Base-by-base conservation (phyloP, 2,113 vertebrate species). In the Cyanoliseus patagonus region DNA sequence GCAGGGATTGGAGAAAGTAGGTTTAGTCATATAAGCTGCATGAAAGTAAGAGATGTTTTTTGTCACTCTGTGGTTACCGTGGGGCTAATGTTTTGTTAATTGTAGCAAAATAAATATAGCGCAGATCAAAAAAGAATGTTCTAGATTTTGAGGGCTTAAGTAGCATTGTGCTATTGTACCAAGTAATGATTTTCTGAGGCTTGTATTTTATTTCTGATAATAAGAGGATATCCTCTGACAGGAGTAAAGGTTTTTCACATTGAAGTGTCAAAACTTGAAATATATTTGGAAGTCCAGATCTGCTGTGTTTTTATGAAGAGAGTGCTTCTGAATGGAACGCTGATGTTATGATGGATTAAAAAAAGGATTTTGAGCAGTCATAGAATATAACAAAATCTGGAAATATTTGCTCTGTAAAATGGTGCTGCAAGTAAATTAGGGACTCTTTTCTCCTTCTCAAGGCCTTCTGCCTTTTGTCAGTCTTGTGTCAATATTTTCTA, bases 181-280 rank as follows among this genome's bases (percentile, higher is more conserved):
- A 52, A 69, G 44, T 39, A n/a, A 78, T 66, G 86, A 30, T 64
- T 94, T 91, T 92, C 62, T 81, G 83, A 74, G 86, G 46, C 44
- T 72, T 64, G 35, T 74, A 64, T 87, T 95, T 90, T 62, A 33
- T 77, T 83, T 57, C 70, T 95, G 81, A 95, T 85, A 95, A 93
- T 53, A 3, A 76, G 78, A 83, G 89, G 84, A 81, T 91, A 80
- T 97, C 78, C 90, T 93, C 67, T 94, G 85, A 92, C 64, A 78
- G 76, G 57, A 41, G 76, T 31, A 53, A 83, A 44, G 27, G 63
- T 47, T 81, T 85, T 68, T 66, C 70, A 15, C 53, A 44, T 94
- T 90, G 82, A 95, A 86, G 77, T 77, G 94, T 88, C 90, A 92
- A 33, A 94, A 80, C 61, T 57, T 87, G 90, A 93, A 92, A 55